These are phyloP conservation scores for Megaceryle alcyon DNA, from an alignment of 2,797 vertebrate species.

Conservation along the genomic window DNA sequence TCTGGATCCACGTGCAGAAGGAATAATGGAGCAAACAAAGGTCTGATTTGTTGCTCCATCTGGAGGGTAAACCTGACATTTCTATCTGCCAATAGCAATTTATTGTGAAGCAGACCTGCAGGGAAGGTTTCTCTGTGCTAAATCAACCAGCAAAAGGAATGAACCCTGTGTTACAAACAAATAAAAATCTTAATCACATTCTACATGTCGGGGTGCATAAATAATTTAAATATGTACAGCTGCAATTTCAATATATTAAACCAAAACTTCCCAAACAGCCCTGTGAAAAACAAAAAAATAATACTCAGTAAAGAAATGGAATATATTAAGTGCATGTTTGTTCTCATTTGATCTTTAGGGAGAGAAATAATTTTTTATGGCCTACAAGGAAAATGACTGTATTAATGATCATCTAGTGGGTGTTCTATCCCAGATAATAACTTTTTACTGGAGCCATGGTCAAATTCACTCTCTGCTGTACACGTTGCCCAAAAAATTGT, in stretches of 20 bases:
- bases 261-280: not conserved
- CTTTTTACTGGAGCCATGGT: not conserved
- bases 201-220: conserved; percentile 5
- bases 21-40: conserved; percentile 5
- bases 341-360: not conserved
- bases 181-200: conserved; percentile 17
- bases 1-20: not conserved
- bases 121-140: conserved; percentile 27
- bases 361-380: not conserved
- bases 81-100: conserved; percentile 57
- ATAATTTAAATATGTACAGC: conserved; percentile 26
- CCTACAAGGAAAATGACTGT: not conserved
- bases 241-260: conserved; percentile 14
- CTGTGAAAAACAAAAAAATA: not conserved
- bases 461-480: not conserved
- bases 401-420: not conserved
- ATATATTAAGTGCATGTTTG: not conserved
- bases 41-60: conserved; percentile 15
- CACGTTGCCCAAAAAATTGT: not conserved
- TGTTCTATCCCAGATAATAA: not conserved
- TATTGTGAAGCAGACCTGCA: not conserved
- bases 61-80: conserved; percentile 54
- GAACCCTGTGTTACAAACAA: not conserved
- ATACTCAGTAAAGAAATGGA: not conserved
- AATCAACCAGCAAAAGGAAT: conserved; percentile 30